Evolutionary conservation across 1,140 invertebrate genomes (phyloP).

Genomic region (Nilaparvata lugens): DNA sequence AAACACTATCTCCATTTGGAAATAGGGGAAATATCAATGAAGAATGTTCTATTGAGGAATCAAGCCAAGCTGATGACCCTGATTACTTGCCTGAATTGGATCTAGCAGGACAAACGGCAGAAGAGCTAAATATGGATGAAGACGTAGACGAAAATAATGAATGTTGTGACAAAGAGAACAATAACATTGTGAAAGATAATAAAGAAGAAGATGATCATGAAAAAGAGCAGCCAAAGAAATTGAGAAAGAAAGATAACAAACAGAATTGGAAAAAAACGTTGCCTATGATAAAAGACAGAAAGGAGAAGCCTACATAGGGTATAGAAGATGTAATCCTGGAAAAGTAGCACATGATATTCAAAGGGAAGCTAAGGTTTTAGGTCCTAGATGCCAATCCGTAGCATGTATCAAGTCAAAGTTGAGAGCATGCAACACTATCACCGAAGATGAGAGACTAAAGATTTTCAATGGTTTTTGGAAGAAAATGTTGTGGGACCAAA

Average conservation of each 20-base stretch:
- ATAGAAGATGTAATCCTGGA: conserved; percentile 6
- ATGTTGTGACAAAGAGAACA: no score
- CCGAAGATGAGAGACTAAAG: conserved; percentile 7
- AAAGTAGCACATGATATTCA: conserved; percentile 7
- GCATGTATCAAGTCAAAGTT: conserved; percentile 6
- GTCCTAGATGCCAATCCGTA: not conserved
- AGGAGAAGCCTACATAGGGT: conserved; percentile 11
- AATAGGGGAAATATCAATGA: no score
- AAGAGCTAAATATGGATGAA: no score
- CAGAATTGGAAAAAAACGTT: conserved; percentile 2
- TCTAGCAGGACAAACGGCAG: no score
- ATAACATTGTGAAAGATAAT: no score
- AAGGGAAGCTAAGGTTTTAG: conserved; percentile 6
- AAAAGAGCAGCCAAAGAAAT: not conserved
- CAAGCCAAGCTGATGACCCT: no score
- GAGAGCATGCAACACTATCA: conserved; percentile 1
- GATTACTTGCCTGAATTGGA: no score
- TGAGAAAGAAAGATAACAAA: conserved; percentile 11
- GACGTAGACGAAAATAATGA: no score
- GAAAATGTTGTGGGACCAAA: conserved; percentile 4
- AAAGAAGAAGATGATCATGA: no score
- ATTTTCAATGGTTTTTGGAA: conserved; percentile 3
- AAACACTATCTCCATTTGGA: no score
- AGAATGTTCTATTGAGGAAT: no score
- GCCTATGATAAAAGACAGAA: conserved; percentile 4